Conservation (phyloP, 2,888 invertebrate species). For the Andrena camellia region DNA sequence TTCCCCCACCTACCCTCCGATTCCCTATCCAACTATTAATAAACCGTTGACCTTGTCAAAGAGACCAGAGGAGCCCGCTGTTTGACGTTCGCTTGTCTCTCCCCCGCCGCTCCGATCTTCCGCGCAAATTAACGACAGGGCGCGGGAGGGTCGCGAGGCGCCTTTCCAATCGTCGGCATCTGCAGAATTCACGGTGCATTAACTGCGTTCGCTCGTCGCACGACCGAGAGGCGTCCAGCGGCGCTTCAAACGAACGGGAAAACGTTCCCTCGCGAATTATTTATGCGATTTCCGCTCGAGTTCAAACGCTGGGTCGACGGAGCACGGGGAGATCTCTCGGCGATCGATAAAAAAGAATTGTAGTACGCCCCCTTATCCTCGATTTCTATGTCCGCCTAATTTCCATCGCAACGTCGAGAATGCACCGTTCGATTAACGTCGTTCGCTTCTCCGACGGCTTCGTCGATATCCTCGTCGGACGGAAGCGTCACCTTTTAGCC, state of each 20-base stretch:
- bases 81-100: neutral
- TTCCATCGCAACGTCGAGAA: constrained; percentile 33
- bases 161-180: constrained; percentile 50
- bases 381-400: constrained; percentile 53
- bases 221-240: constrained; percentile 50
- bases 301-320: constrained; percentile 39
- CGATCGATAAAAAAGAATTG: constrained; percentile 57
- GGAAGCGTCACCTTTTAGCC: neutral
- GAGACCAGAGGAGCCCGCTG: constrained; percentile 4
- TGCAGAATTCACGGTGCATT: constrained; percentile 65
- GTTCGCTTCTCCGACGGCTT: neutral
- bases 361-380: constrained; percentile 11
- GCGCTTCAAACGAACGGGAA: constrained; percentile 46
- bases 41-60: constrained; percentile 40
- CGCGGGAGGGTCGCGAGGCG: constrained; percentile 28
- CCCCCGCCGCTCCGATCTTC: constrained; percentile 2
- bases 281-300: constrained; percentile 65
- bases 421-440: constrained; percentile 36
- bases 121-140: constrained; percentile 27
- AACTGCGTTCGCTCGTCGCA: constrained; percentile 26
- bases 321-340: constrained; percentile 33
- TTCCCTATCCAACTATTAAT: constrained; percentile 34
- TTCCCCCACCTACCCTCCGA: neutral
- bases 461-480: constrained; percentile 24
- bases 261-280: constrained; percentile 62